Percentiles rank a stretch among this genome's conserved stretches.
These are phyloP conservation scores for Lithophane leautieri DNA, from an alignment of 2,888 invertebrate species.

Conservation along the genomic window DNA sequence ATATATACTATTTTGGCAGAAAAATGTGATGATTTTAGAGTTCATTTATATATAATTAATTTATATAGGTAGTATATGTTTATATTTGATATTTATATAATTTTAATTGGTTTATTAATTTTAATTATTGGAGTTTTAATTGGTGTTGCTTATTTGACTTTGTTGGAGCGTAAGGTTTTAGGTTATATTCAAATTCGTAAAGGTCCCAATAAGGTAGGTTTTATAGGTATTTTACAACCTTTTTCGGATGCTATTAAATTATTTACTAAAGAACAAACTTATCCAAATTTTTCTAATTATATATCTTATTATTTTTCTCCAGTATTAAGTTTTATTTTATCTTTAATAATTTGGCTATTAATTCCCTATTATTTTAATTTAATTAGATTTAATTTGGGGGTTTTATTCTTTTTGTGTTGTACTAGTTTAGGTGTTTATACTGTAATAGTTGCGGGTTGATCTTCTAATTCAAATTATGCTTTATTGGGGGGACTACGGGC, in stretches of 20 bases:
- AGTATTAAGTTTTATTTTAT: conserved; percentile 90
- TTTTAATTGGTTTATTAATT: conserved; percentile 85
- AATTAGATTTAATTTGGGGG: too few relatives aligned
- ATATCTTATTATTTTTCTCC: conserved; percentile 91
- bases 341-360: conserved; percentile 90
- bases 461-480: too few relatives aligned
- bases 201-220: conserved; percentile 93
- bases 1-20: conserved; percentile 72
- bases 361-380: conserved; percentile 88
- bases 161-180: conserved; percentile 93
- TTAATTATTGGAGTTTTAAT: conserved; percentile 91
- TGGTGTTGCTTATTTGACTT: conserved; percentile 93
- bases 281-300: too few relatives aligned
- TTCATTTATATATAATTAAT: conserved; percentile 90
- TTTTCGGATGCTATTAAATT: conserved; percentile 94
- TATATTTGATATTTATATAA: conserved; percentile 83
- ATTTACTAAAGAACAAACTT: conserved; percentile 92
- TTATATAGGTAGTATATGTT: conserved; percentile 90
- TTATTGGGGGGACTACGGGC: too few relatives aligned
- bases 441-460: too few relatives aligned
- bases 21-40: conserved; percentile 93
- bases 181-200: conserved; percentile 94
- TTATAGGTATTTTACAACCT: conserved; percentile 92
- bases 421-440: too few relatives aligned
- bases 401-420: too few relatives aligned